A percentile compares a stretch with the other conserved stretches of the same genome.
These are phyloP conservation scores for Drosophila suzukii DNA, from an alignment of 1,140 invertebrate species.

Conservation along the genomic window DNA sequence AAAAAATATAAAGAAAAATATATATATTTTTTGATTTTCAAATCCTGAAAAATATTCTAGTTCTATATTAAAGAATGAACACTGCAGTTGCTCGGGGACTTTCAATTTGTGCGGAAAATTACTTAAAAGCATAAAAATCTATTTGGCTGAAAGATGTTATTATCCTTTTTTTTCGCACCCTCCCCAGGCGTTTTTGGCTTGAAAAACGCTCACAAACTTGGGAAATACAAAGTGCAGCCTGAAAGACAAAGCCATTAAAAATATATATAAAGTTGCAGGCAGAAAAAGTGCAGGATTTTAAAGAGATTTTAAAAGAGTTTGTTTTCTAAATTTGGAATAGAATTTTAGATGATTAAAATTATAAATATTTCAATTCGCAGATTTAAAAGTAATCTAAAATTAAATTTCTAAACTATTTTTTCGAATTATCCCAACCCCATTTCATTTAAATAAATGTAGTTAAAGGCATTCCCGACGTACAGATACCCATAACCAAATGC, in stretches of 20 bases:
- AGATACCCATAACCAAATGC: conserved; percentile 20
- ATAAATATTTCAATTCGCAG: too few species aligned
- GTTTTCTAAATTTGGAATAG: too few species aligned
- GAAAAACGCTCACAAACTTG: conserved; percentile 11
- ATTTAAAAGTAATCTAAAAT: too few species aligned
- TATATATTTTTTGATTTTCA: background rate
- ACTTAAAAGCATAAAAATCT: conserved; percentile 73
- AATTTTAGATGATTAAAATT: too few species aligned
- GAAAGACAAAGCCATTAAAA: conserved; percentile 38
- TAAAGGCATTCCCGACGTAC: too few species aligned
- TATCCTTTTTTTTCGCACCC: conserved; percentile 1
- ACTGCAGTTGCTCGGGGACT: conserved; percentile 13
- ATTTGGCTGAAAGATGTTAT: conserved; percentile 50
- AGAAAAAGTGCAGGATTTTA: conserved; percentile 1
- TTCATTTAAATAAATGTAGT: background rate
- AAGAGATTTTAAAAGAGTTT: background rate
- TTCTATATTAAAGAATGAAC: conserved; percentile 9
- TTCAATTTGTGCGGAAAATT: conserved; percentile 59
- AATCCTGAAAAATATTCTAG: background rate
- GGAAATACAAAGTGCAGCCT: conserved; percentile 37
- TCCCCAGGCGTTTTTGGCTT: background rate
- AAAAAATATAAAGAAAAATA: conserved; percentile 13
- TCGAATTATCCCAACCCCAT: too few species aligned
- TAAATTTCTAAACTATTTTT: too few species aligned
- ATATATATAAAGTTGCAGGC: conserved; percentile 37